Evolutionary conservation across 2,113 vertebrate species (phyloP), one percentile per base, ranked within the genome.

Genomic region (Noturus placidus): DNA sequence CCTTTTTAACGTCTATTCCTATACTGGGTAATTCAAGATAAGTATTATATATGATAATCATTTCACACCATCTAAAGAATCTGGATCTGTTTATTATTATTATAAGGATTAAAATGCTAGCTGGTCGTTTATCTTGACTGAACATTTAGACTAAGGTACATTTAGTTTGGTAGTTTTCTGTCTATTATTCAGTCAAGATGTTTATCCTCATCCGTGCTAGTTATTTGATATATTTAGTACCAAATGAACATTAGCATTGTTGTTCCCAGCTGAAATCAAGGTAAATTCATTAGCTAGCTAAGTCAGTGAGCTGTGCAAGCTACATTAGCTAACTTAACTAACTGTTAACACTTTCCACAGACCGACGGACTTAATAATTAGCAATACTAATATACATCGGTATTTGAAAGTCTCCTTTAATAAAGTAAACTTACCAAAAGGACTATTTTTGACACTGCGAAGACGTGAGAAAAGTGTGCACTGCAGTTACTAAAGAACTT

Each of bases 391-490:
- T 19, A 20, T 7, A 50, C 11, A n/a, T n/a, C 19, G 67, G 4
- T n/a, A 33, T 50, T 8, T 25, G 20, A 54, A 54, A 70, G 6
- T n/a, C 9, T n/a, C 4, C 11, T 20, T 38, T 81, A 13, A 83
- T 25, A 61, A 35, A 15, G 50, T 5, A 35, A 61, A 83, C 86
- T 83, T 22, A 87, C 86, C 86, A 57, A 25, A 70, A 11, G n/a
- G 13, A 82, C 8, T 83, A 90, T 90, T 89, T 92, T 85, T 69
- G 78, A 89, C 70, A 70, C 78, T 52, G 59, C 30, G 33, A 57
- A 74, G 63, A 19, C 35, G 76, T 54, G n/a, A 63, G 20, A 9
- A 14, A 14, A 59, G 19, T 61, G 25, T 65, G 46, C 46, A 50
- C 46, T 50, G 46, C n/a, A 52, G 22, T 42, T 56, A 35, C 65